phyloP scores from a whole-genome alignment of 2,888 invertebrate species.

The Trilocha varians region DNA sequence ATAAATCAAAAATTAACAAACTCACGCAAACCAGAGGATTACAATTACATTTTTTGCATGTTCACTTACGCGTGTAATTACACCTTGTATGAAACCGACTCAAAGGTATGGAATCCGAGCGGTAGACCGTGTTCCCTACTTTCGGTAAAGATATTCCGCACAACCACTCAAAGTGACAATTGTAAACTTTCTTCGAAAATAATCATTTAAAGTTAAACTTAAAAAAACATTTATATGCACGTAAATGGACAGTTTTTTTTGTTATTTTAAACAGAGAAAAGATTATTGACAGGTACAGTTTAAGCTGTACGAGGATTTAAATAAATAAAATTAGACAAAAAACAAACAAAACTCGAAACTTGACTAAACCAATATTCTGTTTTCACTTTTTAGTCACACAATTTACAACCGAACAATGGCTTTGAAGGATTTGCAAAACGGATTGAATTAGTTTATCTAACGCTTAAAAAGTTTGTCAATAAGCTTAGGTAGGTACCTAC shows the following conservation, averaged over 20 bases:
- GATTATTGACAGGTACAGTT: constrained; percentile 47
- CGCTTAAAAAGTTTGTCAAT: constrained; percentile 50
- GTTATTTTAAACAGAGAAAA: constrained; percentile 15
- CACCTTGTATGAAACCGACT: constrained; percentile 38
- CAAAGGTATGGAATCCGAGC: constrained; percentile 22
- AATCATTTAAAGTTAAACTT: background rate
- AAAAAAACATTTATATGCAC: constrained; percentile 43
- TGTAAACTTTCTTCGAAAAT: background rate
- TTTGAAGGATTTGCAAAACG: constrained; percentile 50
- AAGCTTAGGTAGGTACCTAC: constrained; percentile 34
- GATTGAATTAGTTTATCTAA: constrained; percentile 54
- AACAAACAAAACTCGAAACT: constrained; percentile 57
- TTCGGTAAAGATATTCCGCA: background rate
- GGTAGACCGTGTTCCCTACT: constrained; percentile 14
- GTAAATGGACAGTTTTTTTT: constrained; percentile 54
- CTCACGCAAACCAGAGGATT: constrained; percentile 52
- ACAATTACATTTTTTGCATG: constrained; percentile 40
- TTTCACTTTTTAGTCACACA: constrained; percentile 22
- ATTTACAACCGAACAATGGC: constrained; percentile 44
- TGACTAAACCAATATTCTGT: constrained; percentile 30
- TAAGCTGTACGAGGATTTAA: constrained; percentile 60
- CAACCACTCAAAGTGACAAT: background rate
- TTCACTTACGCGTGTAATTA: constrained; percentile 58
- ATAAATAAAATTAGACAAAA: constrained; percentile 65
- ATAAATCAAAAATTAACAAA: constrained; percentile 70